phyloP scores from a whole-genome alignment of 2,888 invertebrate genomes.

The Drosophila vallismaia region DNA sequence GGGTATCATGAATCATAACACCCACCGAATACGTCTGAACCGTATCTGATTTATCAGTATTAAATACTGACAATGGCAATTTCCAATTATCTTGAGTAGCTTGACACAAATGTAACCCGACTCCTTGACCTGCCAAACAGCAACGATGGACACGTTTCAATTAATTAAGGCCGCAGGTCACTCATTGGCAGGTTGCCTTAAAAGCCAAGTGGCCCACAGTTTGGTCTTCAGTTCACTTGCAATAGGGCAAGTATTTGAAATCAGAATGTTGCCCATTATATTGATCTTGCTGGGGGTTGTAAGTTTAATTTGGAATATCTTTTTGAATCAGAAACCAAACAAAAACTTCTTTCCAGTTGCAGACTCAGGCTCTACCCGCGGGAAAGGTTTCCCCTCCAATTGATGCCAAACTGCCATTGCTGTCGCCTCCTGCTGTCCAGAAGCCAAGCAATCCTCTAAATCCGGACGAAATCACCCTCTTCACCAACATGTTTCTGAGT shows the following conservation, averaged over 20 bases:
- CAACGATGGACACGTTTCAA: conserved; percentile 40
- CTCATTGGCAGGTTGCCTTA: conserved; percentile 43
- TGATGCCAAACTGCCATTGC: conserved; percentile 43
- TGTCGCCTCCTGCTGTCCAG: conserved; percentile 43
- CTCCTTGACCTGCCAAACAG: conserved; percentile 49
- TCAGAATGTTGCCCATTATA: conserved; percentile 30
- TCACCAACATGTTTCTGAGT: conserved; percentile 64
- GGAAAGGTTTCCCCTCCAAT: not conserved
- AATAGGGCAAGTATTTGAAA: conserved; percentile 6
- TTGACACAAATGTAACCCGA: conserved; percentile 68
- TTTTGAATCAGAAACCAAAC: not conserved
- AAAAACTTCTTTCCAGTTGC: not conserved
- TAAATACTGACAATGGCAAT: conserved; percentile 64
- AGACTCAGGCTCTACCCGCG: conserved; percentile 14
- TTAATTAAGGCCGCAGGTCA: conserved; percentile 66
- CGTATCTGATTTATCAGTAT: conserved; percentile 34
- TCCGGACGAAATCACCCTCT: conserved; percentile 58
- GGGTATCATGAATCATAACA: not conserved
- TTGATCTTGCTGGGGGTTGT: conserved; percentile 44
- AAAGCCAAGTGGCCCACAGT: conserved; percentile 42
- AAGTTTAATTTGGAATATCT: conserved; percentile 26
- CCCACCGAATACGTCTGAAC: conserved; percentile 11
- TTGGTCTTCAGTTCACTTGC: conserved; percentile 38
- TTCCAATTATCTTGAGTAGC: conserved; percentile 64
- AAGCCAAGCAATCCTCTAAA: conserved; percentile 46